Conservation (phyloP, 2,113 vertebrate genomes). For the Pristiophorus japonicus region DNA sequence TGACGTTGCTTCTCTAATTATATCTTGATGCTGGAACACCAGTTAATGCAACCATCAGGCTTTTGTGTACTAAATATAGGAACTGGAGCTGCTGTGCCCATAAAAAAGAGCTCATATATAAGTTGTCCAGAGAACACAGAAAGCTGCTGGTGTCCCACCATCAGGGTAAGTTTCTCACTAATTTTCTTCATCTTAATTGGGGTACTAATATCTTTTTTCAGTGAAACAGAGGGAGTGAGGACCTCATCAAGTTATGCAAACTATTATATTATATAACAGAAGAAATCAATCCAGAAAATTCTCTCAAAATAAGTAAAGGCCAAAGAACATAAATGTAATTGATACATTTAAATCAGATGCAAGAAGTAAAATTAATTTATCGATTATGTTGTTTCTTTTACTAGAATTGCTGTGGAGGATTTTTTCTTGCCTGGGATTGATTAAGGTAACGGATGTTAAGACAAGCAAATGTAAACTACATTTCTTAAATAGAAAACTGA, state of each 20-base stretch:
- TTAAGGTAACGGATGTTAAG: not conserved
- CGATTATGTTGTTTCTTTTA: not conserved
- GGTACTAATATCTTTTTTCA: not conserved
- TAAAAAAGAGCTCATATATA: slow-evolving; percentile 15
- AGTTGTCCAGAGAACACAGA: not conserved
- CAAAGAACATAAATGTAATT: not conserved
- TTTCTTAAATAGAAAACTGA: not conserved
- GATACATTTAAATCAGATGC: not conserved
- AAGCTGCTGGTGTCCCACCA: slow-evolving; percentile 20
- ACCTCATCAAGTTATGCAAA: not conserved
- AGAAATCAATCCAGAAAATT: not conserved
- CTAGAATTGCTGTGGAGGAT: not conserved
- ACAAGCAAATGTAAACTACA: not conserved
- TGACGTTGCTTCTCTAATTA: slow-evolving; percentile 29
- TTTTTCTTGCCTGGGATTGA: not conserved
- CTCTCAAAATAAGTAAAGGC: not conserved
- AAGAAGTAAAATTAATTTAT: not conserved
- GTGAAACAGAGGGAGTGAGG: not conserved
- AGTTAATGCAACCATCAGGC: not conserved
- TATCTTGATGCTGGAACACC: slow-evolving; percentile 8
- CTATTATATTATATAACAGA: not conserved
- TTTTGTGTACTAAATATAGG: not conserved
- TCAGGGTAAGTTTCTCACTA: not conserved
- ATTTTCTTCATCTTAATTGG: not conserved
- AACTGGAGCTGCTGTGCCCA: not conserved